phyloP scores from a whole-genome alignment of 2,113 vertebrate genomes.

The Castor canadensis region DNA sequence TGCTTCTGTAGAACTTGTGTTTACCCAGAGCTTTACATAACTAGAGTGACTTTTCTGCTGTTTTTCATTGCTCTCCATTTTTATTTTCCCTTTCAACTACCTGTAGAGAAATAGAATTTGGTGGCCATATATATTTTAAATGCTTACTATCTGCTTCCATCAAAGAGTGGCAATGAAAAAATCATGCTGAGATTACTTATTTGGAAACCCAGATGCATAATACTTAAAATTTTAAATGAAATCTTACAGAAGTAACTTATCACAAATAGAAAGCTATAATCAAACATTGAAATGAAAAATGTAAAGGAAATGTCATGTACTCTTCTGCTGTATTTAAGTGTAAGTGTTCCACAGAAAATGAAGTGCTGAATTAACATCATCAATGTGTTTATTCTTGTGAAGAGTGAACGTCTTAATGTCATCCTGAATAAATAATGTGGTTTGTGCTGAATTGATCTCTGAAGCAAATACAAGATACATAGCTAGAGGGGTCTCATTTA shows the following conservation, averaged over 20 bases:
- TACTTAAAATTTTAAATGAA: conserved; percentile 58
- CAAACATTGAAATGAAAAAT: conserved; percentile 49
- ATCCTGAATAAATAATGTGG: conserved; percentile 57
- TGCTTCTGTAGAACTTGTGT: conserved; percentile 23
- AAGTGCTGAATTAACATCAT: conserved; percentile 55
- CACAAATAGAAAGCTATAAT: conserved; percentile 45
- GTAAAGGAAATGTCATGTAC: conserved; percentile 30
- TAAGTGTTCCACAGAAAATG: conserved; percentile 39
- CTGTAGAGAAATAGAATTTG: background rate
- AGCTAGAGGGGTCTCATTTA: conserved; percentile 5
- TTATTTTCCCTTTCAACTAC: background rate
- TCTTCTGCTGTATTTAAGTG: conserved; percentile 45
- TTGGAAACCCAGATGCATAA: conserved; percentile 9
- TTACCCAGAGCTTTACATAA: conserved; percentile 42
- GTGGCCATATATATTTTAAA: background rate
- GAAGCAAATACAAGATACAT: background rate
- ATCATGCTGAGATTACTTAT: conserved; percentile 21
- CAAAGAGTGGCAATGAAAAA: background rate
- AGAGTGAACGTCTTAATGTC: conserved; percentile 54
- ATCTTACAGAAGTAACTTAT: conserved; percentile 30
- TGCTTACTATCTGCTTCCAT: background rate
- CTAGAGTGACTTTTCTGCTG: background rate
- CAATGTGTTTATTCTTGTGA: conserved; percentile 57
- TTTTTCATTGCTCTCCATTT: background rate
- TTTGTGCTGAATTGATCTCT: conserved; percentile 22